Base-by-base conservation (phyloP, 2,888 invertebrate genomes). In the Uropetala carovei region DNA sequence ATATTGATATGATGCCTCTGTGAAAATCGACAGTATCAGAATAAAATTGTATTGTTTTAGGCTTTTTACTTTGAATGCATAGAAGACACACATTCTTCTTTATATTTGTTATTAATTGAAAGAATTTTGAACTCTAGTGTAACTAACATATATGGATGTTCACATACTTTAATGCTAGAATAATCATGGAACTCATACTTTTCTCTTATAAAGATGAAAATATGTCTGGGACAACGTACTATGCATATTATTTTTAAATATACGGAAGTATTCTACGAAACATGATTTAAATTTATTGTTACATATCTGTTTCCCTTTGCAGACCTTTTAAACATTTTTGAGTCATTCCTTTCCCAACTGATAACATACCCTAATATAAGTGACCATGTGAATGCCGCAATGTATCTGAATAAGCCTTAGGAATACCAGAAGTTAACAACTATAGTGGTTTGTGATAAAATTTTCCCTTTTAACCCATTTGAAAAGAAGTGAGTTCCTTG, bases 311-410 rank as follows among this genome's bases (percentile, higher is more conserved):
- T 64, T 93, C 92, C n/a, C 93, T 94, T 95, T 96, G 85, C 96
- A 98, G 99, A 99, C 96, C 96, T 99, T 95, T 99, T 99, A 94
- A 99, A 99, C 96, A 99, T 99, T 94, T 99, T 99, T 96, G 99
- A 99, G 96, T 99, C 99, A 94, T 99, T 99, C 96, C 97, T 99
- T 95, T 99, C 99, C 93, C 99, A 99, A 96, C 96, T 99, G 95
- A 96, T 99, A 95, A 99, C 99, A 94, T 99, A 99, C 96, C 99
- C 99, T 89, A 99, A 99, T 96, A 99, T 99, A 92, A 99, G 99
- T 94, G 99, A 99, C 96, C 99, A 99, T 60, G 96, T 99, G 93
- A 99, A 99, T 96, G 99, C 99, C 94, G 99, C 99, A 93, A 98
- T 99, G 97, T 99, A 99, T 96, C 97, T 99, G 94, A 99, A 99